Evolutionary conservation across 1,140 invertebrate species (phyloP).

Genomic region (Episyrphus balteatus): DNA sequence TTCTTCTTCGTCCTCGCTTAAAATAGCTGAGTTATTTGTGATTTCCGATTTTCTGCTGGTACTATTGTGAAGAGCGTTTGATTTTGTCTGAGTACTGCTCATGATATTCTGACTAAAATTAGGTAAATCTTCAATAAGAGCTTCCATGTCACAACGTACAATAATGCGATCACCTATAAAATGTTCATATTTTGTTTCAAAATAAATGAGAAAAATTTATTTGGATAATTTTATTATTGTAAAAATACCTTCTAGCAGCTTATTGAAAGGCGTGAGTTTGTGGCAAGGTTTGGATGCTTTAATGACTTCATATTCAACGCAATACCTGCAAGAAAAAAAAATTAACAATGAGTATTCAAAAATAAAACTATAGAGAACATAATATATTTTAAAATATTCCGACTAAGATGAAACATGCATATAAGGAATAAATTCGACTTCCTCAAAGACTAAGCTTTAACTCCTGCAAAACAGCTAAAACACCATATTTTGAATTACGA

Average conservation of each 20-base stretch:
- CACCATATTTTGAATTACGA: no score
- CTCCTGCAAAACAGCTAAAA: no score
- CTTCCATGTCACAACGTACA: slow-evolving; percentile 64
- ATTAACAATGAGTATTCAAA: neutral
- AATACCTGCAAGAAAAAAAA: slow-evolving; percentile 52
- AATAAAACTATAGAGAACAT: no score
- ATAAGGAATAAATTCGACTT: no score
- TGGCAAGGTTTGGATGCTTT: slow-evolving; percentile 71
- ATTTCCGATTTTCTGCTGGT: slow-evolving; percentile 4
- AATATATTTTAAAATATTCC: no score
- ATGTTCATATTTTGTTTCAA: slow-evolving; percentile 4
- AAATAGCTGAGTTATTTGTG: slow-evolving; percentile 6
- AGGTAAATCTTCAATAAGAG: slow-evolving; percentile 46
- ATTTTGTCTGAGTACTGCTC: neutral
- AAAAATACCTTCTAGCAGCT: slow-evolving; percentile 56
- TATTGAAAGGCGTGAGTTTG: slow-evolving; percentile 54
- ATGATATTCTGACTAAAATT: neutral
- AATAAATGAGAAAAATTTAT: neutral
- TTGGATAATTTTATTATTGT: neutral
- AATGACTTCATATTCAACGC: slow-evolving; percentile 67
- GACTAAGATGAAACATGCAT: no score
- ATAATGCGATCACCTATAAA: slow-evolving; percentile 57
- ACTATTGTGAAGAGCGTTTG: neutral
- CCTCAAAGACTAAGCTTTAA: no score
- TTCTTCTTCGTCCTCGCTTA: neutral